Conservation (phyloP, 2,797 vertebrate species). For the Syngnathus acus region DNA sequence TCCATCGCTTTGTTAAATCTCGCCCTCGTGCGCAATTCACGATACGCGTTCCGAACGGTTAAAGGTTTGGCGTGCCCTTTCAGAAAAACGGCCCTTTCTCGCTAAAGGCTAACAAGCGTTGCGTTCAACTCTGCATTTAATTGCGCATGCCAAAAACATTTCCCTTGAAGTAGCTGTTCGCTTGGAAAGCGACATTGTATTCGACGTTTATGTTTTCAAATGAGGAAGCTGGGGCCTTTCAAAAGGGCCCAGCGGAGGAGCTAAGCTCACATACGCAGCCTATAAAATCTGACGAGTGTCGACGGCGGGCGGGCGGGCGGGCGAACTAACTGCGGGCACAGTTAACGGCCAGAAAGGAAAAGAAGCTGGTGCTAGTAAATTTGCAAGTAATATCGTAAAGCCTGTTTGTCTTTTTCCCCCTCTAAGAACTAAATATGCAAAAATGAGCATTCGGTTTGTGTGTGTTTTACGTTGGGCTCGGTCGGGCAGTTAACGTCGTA, state of each 20-base stretch:
- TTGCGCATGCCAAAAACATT: not conserved
- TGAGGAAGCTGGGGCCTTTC: not conserved
- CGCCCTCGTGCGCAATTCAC: not conserved
- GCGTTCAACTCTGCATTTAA: not conserved
- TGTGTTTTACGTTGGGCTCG: slow-evolving; percentile 31
- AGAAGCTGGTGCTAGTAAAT: not conserved
- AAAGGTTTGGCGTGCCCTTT: not conserved
- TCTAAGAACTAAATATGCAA: not conserved
- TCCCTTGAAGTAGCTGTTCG: not conserved
- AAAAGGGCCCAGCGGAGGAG: not conserved
- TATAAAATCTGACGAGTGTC: slow-evolving; percentile 8
- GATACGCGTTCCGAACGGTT: not conserved
- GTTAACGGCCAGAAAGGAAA: slow-evolving; percentile 1
- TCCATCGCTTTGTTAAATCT: not conserved
- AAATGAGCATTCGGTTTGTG: slow-evolving; percentile 13
- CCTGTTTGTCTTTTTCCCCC: not conserved
- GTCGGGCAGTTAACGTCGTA: slow-evolving; percentile 26
- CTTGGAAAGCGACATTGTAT: not conserved
- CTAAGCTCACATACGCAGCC: not conserved
- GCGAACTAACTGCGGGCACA: slow-evolving; percentile 2
- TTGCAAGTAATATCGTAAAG: not conserved
- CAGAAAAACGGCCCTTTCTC: not conserved
- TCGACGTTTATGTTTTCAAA: not conserved
- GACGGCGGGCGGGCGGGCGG: not conserved
- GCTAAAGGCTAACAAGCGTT: not conserved